Base-by-base conservation (phyloP, 2,888 invertebrate species). In the Neoaliturus tenellus region DNA sequence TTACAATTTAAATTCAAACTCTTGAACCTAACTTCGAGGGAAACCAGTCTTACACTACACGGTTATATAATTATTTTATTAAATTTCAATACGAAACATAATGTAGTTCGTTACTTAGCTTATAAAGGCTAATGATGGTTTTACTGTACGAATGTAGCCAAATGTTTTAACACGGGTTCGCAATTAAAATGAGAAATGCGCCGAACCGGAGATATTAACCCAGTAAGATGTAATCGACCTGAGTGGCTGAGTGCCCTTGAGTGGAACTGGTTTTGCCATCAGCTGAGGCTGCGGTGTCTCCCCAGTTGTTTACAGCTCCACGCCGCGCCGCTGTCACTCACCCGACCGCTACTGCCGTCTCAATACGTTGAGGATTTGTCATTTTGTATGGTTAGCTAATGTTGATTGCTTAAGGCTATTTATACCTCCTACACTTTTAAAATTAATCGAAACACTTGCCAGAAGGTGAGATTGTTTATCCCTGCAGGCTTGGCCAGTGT, bases 221-320 rank as follows among this genome's bases (percentile, higher is more conserved):
- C 62, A 62, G 62, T 62, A 62, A 62, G 62, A 28, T 28, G 62
- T 62, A 62, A 62, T 62, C 14, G 28, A 8, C 62, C 31, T 28
- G 28, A 44, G 62, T 62, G 62, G n/a, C n/a, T n/a, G n/a, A 51
- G 62, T 62, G 62, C 28, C 62, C 62, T 62, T 62, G 62, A 62
- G 62, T 62, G 62, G 17, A 62, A 62, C 62, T 62, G 62, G 62
- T 62, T 62, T 31, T 31, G 14, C 28, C 28, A 62, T 62, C 62
- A 62, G 62, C 62, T 62, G 62, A 14, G 6, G 44, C 12, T 12
- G 17, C 44, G 44, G 44, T 17, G 44, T n/a, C n/a, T n/a, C n/a
- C n/a, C n/a, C n/a, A n/a, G n/a, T 62, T 62, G 62, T 62, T 62
- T 62, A 62, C 28, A 51, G 6, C 4, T 48, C 51, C 3, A 17